phyloP scores from a whole-genome alignment of 2,113 vertebrate genomes.

The Nipponia nippon region DNA sequence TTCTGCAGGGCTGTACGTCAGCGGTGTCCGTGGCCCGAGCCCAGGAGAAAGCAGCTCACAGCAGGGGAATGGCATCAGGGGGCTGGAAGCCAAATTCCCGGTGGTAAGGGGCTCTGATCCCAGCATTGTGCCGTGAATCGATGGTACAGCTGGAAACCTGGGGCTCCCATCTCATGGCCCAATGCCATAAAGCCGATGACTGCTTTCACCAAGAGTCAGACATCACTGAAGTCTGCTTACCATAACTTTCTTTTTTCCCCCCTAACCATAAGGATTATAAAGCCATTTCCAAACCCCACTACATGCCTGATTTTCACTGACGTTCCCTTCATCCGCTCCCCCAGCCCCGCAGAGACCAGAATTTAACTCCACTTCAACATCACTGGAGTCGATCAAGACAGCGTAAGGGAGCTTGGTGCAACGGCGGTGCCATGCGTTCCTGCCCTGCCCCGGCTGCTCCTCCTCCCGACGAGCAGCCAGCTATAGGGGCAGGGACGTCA shows the following conservation, averaged over 20 bases:
- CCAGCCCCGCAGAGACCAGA: no score
- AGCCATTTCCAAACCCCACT: not conserved
- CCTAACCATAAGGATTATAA: not conserved
- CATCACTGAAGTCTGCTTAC: not conserved
- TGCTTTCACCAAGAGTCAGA: not conserved
- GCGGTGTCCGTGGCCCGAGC: rapidly evolving
- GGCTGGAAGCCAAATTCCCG: not conserved
- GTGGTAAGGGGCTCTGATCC: not conserved
- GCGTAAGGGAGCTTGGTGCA: not conserved
- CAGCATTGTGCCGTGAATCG: not conserved
- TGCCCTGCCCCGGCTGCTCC: not conserved
- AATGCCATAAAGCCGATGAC: rapidly evolving
- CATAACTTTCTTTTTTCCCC: not conserved
- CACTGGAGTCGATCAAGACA: not conserved
- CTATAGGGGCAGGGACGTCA: not conserved
- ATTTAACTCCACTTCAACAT: not conserved
- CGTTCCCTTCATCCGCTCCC: not conserved
- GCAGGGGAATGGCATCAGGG: not conserved
- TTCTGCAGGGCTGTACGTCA: not conserved
- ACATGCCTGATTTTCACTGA: not conserved
- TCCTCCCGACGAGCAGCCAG: not conserved
- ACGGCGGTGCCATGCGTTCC: not conserved
- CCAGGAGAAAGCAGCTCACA: not conserved
- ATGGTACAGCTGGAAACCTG: not conserved
- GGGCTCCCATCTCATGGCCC: not conserved